Conservation (phyloP, 2,113 vertebrate species). For the Peromyscus californicus region DNA sequence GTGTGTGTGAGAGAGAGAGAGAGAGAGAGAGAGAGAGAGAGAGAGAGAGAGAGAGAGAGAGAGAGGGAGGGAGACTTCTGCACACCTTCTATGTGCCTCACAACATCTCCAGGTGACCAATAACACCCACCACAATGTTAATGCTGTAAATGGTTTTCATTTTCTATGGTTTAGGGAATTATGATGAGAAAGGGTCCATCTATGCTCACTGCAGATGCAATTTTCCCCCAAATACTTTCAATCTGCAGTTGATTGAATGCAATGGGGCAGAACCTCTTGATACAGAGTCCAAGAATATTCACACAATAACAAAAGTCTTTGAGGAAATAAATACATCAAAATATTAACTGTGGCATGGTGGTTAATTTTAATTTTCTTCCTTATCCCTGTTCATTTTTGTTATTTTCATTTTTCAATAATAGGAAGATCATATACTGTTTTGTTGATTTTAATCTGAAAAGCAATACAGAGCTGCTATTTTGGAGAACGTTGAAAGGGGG, state of each 20-base stretch:
- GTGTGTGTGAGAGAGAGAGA: neutral
- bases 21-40: too few relatives aligned
- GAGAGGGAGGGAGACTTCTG: too few relatives aligned
- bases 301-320: neutral
- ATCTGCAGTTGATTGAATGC: neutral
- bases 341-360: neutral
- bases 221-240: neutral
- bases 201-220: neutral
- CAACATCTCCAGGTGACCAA: neutral
- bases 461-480: neutral
- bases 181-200: neutral
- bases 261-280: neutral
- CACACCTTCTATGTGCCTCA: neutral
- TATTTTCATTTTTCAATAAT: neutral
- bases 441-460: conserved; percentile 28
- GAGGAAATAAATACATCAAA: neutral
- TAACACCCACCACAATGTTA: neutral
- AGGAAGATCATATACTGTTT: neutral
- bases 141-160: neutral
- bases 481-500: neutral
- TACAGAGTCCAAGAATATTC: neutral
- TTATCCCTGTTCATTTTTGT: neutral
- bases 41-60: too few relatives aligned
- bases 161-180: neutral
- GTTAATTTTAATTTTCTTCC: neutral